phyloP scores from a whole-genome alignment of 2,797 vertebrate genomes.

The Phrynocephalus forsythii region DNA sequence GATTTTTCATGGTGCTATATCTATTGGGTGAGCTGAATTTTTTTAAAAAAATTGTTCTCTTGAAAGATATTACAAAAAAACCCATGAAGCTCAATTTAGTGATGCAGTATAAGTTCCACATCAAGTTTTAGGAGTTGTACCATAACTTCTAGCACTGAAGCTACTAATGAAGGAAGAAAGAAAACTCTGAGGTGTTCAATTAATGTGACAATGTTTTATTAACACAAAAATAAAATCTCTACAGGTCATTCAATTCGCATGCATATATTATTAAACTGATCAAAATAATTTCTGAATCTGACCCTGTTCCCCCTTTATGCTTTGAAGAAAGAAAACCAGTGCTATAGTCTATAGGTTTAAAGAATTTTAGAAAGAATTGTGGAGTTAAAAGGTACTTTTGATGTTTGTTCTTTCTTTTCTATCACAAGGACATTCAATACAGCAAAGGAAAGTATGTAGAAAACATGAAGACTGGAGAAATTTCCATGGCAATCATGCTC shows the following conservation, averaged over 20 bases:
- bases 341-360: constrained; percentile 85
- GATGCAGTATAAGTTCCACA: constrained; percentile 35
- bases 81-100: constrained; percentile 41
- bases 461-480: constrained; percentile 77
- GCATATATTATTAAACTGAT: constrained; percentile 83
- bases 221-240: constrained; percentile 81
- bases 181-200: constrained; percentile 72
- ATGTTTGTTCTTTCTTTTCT: constrained; percentile 83
- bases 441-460: constrained; percentile 69
- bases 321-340: constrained; percentile 83
- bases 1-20: background rate
- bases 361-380: constrained; percentile 84
- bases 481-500: constrained; percentile 72
- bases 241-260: constrained; percentile 78
- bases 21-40: background rate
- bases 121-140: constrained; percentile 7
- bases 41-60: background rate
- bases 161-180: constrained; percentile 12
- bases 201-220: constrained; percentile 78
- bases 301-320: constrained; percentile 78
- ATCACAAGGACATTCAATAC: constrained; percentile 80
- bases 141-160: constrained; percentile 50
- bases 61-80: background rate
- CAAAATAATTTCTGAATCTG: constrained; percentile 79
- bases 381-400: constrained; percentile 86